A percentile compares a stretch with the other conserved stretches of the same genome.
Evolutionary conservation across 2,113 vertebrate species (phyloP).

Genomic region (Upupa epops): DNA sequence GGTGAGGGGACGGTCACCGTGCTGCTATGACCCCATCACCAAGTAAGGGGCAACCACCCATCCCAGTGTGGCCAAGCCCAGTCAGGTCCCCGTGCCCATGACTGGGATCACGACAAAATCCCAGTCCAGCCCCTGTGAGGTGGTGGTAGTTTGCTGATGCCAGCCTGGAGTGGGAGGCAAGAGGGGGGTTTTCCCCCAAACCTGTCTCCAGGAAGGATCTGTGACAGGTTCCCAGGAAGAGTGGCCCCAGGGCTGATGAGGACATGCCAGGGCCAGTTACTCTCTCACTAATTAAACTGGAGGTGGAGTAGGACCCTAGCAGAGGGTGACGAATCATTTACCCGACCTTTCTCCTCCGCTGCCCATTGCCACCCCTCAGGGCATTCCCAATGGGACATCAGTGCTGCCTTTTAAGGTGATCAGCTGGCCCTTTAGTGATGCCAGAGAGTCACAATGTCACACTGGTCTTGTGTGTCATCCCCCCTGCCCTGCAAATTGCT

Average conservation of each 20-base stretch:
- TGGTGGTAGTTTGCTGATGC: not conserved
- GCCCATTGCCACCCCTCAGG: accelerated
- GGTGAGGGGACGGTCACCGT: not conserved
- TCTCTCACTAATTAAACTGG: slow-evolving; percentile 37
- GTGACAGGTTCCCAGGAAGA: not conserved
- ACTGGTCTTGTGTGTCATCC: too few species aligned
- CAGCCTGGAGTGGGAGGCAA: not conserved
- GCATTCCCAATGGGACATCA: not conserved
- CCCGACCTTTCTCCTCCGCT: not conserved
- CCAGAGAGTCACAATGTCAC: not conserved
- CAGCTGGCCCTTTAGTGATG: not conserved
- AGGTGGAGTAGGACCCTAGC: not conserved
- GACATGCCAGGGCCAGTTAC: not conserved
- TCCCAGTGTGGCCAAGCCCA: accelerated
- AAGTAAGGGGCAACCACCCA: not conserved
- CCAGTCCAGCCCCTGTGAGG: accelerated
- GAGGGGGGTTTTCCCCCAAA: too few species aligned
- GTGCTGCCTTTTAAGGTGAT: not conserved
- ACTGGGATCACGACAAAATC: not conserved
- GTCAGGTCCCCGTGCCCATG: not conserved
- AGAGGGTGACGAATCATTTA: not conserved
- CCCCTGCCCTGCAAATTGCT: not conserved
- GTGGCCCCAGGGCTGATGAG: not conserved
- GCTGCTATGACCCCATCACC: not conserved
- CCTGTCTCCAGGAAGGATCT: not conserved